Percentiles rank a stretch among this genome's conserved stretches.
Evolutionary conservation across 1,140 invertebrate genomes (phyloP).

Genomic region (Meloidogyne floridensis): DNA sequence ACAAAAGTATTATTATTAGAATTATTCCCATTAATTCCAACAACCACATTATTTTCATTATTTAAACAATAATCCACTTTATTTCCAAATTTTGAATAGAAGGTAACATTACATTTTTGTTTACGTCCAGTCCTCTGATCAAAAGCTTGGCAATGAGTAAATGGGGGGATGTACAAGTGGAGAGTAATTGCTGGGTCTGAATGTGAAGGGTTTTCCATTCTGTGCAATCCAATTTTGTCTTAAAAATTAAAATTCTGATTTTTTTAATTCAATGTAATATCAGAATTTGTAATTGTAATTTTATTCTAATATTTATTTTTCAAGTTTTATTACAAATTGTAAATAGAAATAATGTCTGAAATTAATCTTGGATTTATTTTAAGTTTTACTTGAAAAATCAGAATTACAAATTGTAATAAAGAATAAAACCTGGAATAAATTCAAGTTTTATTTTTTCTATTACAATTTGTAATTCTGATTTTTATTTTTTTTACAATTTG

Average conservation of each 20-base stretch:
- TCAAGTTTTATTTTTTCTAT: constrained; percentile 64
- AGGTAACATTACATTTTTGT: constrained; percentile 44
- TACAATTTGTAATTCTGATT: constrained; percentile 37
- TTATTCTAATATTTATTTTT: neutral
- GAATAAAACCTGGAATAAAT: no score
- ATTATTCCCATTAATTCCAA: neutral
- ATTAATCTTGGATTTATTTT: no score
- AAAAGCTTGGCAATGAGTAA: constrained; percentile 83
- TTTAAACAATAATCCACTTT: constrained; percentile 52
- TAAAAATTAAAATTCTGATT: constrained; percentile 39
- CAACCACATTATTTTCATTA: constrained; percentile 15
- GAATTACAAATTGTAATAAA: no score
- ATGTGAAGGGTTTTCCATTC: constrained; percentile 90
- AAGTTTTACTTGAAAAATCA: no score
- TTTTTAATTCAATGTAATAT: neutral
- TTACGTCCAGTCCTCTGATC: constrained; percentile 69
- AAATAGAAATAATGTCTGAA: no score
- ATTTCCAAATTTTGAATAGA: constrained; percentile 55
- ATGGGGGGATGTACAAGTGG: constrained; percentile 94
- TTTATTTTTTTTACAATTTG: neutral
- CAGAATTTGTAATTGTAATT: neutral
- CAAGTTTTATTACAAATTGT: no score
- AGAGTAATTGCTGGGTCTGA: constrained; percentile 83
- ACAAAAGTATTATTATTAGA: neutral
- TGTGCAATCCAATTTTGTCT: constrained; percentile 90